Conservation (phyloP, 2,888 invertebrate genomes). For the Acanthosepion lycidas region DNA sequence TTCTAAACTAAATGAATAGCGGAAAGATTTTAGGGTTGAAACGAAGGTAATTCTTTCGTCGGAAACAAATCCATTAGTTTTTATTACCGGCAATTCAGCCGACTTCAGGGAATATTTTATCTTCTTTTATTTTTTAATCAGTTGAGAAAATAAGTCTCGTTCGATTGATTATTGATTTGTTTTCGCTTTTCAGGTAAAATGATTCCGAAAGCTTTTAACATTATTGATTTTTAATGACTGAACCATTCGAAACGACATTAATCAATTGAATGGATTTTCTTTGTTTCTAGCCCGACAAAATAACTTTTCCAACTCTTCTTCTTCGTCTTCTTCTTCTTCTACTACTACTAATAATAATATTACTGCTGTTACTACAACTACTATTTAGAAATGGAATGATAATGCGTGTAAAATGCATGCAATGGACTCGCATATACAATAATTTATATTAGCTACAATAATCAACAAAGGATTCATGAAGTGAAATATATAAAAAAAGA, state of each 20-base stretch:
- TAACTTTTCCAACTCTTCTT: too few relatives aligned
- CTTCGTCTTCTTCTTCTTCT: too few relatives aligned
- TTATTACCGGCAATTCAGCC: not conserved
- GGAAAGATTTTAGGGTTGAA: not conserved
- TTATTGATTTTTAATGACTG: slow-evolving; percentile 33
- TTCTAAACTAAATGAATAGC: not conserved
- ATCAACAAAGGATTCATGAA: too few relatives aligned
- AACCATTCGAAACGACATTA: not conserved
- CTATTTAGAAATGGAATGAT: too few relatives aligned
- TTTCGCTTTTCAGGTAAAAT: not conserved
- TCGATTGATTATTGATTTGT: not conserved
- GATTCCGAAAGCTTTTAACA: not conserved
- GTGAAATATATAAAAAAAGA: too few relatives aligned
- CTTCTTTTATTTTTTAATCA: not conserved
- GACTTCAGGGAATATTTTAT: not conserved
- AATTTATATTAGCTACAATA: too few relatives aligned
- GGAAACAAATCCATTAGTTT: not conserved
- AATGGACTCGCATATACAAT: too few relatives aligned
- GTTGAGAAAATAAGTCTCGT: not conserved
- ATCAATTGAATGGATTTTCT: not conserved
- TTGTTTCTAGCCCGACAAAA: not conserved
- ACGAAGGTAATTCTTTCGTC: not conserved
- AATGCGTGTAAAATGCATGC: too few relatives aligned
- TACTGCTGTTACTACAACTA: too few relatives aligned
- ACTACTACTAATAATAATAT: too few relatives aligned